A percentile compares a stretch with the other conserved stretches of the same genome.
phyloP scores from a whole-genome alignment of 2,888 invertebrate genomes.

The Caradrina clavipalpis region DNA sequence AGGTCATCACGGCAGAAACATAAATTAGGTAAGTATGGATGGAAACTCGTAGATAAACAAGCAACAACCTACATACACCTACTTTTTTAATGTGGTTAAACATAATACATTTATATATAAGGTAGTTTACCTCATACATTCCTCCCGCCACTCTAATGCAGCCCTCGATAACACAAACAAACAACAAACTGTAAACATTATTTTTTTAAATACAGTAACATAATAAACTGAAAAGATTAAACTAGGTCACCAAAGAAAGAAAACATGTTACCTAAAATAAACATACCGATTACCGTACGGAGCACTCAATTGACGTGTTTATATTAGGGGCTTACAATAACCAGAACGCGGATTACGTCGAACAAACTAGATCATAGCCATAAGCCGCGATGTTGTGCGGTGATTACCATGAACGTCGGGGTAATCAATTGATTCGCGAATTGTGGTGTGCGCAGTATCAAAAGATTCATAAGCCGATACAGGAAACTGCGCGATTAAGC shows the following conservation, averaged over 20 bases:
- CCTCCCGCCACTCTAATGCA: background rate
- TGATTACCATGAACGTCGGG: constrained; percentile 57
- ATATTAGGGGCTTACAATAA: constrained; percentile 50
- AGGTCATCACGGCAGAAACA: background rate
- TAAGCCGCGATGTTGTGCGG: constrained; percentile 46
- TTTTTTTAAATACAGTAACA: constrained; percentile 17
- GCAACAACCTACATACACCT: no score
- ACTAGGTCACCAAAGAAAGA: constrained; percentile 47
- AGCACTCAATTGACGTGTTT: constrained; percentile 50
- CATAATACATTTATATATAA: background rate
- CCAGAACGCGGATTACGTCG: constrained; percentile 42
- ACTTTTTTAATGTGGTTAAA: background rate
- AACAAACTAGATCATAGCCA: constrained; percentile 55
- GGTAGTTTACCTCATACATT: background rate
- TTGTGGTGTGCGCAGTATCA: constrained; percentile 57
- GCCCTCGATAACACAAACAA: constrained; percentile 14
- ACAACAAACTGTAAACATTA: constrained; percentile 15
- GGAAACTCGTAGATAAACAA: no score
- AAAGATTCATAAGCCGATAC: constrained; percentile 67
- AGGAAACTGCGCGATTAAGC: constrained; percentile 65
- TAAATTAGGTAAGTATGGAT: background rate
- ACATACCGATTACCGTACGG: constrained; percentile 26
- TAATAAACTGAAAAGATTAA: constrained; percentile 44
- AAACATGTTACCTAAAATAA: constrained; percentile 49
- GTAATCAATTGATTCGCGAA: constrained; percentile 66